These are phyloP conservation scores for Ctena decussata DNA, from an alignment of 2,888 invertebrate genomes.

Conservation along the genomic window DNA sequence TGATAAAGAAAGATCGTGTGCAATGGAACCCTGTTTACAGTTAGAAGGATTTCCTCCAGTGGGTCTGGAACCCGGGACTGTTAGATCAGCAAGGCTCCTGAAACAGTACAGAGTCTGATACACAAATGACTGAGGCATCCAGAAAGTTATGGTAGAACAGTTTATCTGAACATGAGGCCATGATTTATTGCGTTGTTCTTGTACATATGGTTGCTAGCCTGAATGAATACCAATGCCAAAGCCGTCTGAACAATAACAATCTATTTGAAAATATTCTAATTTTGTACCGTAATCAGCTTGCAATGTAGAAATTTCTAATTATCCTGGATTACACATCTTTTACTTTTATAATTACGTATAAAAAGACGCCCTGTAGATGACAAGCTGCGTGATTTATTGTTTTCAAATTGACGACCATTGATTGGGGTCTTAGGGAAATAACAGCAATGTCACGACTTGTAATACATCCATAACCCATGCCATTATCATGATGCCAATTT, in stretches of 20 bases:
- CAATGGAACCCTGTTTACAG: too few species aligned
- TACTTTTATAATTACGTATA: conserved; percentile 57
- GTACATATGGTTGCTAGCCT: too few species aligned
- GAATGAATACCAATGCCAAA: too few species aligned
- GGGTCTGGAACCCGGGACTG: too few species aligned
- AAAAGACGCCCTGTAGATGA: conserved; percentile 59
- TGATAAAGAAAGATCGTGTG: too few species aligned
- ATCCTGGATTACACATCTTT: conserved; percentile 61
- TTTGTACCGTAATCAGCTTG: background rate
- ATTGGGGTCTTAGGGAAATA: conserved; percentile 55
- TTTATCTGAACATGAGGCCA: too few species aligned
- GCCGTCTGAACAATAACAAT: background rate
- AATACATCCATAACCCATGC: conserved; percentile 20
- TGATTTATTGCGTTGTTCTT: too few species aligned
- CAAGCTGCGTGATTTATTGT: conserved; percentile 76
- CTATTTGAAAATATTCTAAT: background rate
- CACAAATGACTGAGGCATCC: too few species aligned
- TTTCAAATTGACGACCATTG: conserved; percentile 72
- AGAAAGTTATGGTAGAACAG: too few species aligned
- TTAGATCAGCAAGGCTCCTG: too few species aligned
- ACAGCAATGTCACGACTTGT: conserved; percentile 16
- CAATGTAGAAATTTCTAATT: conserved; percentile 49
- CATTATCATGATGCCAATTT: conserved; percentile 21
- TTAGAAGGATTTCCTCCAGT: too few species aligned
- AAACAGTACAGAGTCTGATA: too few species aligned